Evolutionary conservation across 2,113 vertebrate species (phyloP).

Genomic region (Rhinichthys klamathensis): DNA sequence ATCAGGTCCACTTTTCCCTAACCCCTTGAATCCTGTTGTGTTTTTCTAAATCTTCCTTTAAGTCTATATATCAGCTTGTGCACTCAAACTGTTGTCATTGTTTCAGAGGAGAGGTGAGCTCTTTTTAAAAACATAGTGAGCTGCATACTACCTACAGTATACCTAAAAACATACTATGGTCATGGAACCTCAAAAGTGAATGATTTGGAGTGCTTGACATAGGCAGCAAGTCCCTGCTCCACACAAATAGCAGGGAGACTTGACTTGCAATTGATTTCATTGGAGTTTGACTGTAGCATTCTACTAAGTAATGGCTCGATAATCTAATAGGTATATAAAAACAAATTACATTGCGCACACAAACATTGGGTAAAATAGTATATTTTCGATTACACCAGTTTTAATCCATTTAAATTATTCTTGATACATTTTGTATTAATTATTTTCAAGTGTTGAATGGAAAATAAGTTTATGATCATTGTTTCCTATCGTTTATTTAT

Average conservation of each 20-base stretch:
- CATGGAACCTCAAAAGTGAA: not conserved
- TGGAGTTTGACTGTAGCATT: too few relatives aligned
- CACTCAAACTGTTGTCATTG: not conserved
- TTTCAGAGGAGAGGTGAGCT: not conserved
- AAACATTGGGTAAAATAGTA: not conserved
- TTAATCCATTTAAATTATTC: not conserved
- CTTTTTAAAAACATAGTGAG: not conserved
- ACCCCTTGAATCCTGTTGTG: not conserved
- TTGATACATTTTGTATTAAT: too few relatives aligned
- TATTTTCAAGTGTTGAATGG: too few relatives aligned
- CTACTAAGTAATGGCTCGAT: too few relatives aligned
- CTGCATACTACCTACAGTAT: not conserved
- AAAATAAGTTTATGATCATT: too few relatives aligned
- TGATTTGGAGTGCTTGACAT: not conserved
- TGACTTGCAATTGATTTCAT: too few relatives aligned
- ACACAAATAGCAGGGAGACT: not conserved
- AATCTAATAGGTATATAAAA: not conserved
- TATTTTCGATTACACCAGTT: not conserved
- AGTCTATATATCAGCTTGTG: not conserved
- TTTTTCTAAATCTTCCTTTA: not conserved
- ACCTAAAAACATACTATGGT: too few relatives aligned
- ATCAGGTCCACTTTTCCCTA: constrained; percentile 77
- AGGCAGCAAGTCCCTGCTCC: not conserved
- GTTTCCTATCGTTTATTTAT: too few relatives aligned
- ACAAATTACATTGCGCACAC: not conserved